phyloP scores from a whole-genome alignment of 2,888 invertebrate species.

The Antitype chi region DNA sequence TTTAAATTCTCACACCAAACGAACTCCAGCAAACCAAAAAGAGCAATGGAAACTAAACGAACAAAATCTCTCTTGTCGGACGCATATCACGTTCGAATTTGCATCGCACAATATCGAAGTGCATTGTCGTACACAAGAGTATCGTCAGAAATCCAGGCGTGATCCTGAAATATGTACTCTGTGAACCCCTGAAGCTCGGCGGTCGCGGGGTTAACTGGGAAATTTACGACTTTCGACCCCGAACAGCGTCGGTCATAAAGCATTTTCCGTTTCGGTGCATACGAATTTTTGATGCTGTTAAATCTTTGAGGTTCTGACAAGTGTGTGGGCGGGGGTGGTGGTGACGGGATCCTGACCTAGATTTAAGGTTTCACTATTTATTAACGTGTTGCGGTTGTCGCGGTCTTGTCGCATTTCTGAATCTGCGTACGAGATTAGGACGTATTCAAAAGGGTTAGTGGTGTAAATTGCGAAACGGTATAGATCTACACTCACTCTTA shows the following conservation, averaged over 20 bases:
- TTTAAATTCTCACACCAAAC: slow-evolving; percentile 8
- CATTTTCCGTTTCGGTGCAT: slow-evolving; percentile 77
- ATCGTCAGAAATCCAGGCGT: slow-evolving; percentile 72
- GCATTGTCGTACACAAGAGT: slow-evolving; percentile 70
- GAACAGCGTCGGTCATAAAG: slow-evolving; percentile 74
- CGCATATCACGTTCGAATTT: slow-evolving; percentile 69
- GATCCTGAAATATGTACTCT: slow-evolving; percentile 81
- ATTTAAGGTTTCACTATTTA: slow-evolving; percentile 44
- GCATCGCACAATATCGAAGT: slow-evolving; percentile 71
- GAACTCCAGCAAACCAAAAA: slow-evolving; percentile 28
- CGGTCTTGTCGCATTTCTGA: slow-evolving; percentile 13
- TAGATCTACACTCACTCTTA: not conserved
- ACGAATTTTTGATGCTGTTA: slow-evolving; percentile 75
- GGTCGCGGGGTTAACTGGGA: slow-evolving; percentile 74
- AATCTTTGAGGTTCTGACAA: slow-evolving; percentile 71
- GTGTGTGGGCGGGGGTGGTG: slow-evolving; percentile 60
- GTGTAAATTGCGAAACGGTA: not conserved
- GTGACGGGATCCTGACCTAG: slow-evolving; percentile 39
- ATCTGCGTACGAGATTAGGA: not conserved
- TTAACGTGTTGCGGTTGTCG: slow-evolving; percentile 18
- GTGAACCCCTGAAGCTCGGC: slow-evolving; percentile 65
- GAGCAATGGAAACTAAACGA: slow-evolving; percentile 48
- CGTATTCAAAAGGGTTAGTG: not conserved
- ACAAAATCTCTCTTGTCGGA: slow-evolving; percentile 66
- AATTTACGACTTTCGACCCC: slow-evolving; percentile 78